A percentile compares a stretch with the other conserved stretches of the same genome.
Evolutionary conservation across 2,113 vertebrate genomes (phyloP).

Genomic region (Epinephelus cyanopodus): DNA sequence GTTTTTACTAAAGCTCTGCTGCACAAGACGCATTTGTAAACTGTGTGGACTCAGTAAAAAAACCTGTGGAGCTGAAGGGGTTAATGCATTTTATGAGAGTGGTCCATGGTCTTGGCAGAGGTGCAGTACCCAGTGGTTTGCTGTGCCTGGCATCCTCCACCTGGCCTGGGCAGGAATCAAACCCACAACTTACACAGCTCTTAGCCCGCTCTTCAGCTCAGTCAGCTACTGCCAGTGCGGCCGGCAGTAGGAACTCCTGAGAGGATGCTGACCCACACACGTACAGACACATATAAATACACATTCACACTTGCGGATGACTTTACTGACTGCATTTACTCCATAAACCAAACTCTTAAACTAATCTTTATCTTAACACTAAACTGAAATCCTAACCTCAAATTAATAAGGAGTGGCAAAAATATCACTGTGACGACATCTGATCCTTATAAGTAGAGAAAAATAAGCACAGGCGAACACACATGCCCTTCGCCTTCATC

Average conservation of each 20-base stretch:
- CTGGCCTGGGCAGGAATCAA: constrained; percentile 70
- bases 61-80: constrained; percentile 8
- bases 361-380: constrained; percentile 33
- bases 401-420: constrained; percentile 29
- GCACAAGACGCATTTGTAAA: constrained; percentile 28
- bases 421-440: constrained; percentile 21
- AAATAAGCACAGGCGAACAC: constrained; percentile 15
- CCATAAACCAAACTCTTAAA: constrained; percentile 20
- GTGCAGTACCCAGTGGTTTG: constrained; percentile 56
- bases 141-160: constrained; percentile 71
- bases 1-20: constrained; percentile 24
- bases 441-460: constrained; percentile 10
- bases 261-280: constrained; percentile 40
- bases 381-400: constrained; percentile 21
- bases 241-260: constrained; percentile 54
- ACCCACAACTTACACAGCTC: constrained; percentile 79
- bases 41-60: neutral
- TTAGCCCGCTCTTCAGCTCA: constrained; percentile 64
- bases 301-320: neutral
- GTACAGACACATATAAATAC: constrained; percentile 18
- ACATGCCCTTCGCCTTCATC: neutral
- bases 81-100: constrained; percentile 41
- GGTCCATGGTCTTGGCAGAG: constrained; percentile 42
- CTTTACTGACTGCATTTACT: constrained; percentile 20
- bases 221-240: constrained; percentile 58